phyloP scores from a whole-genome alignment of 2,113 vertebrate genomes.

The Ammospiza caudacuta region DNA sequence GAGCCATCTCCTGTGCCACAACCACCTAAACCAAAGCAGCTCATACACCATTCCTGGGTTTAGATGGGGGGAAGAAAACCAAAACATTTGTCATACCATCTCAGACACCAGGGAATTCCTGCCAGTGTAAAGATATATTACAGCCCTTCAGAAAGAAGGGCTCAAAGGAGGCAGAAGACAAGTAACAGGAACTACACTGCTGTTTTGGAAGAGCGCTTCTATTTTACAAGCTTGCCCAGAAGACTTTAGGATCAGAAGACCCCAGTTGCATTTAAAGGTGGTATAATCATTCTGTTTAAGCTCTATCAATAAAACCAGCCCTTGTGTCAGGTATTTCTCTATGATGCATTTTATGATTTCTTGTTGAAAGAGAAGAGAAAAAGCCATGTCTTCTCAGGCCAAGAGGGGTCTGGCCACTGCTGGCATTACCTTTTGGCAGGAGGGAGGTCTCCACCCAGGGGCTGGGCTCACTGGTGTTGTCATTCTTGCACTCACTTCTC shows the following conservation, averaged over 20 bases:
- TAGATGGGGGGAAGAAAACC: neutral
- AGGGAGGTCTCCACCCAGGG: conserved; percentile 12
- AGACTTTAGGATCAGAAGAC: neutral
- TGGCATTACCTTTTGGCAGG: neutral
- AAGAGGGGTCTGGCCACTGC: fast-evolving
- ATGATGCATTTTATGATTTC: fast-evolving
- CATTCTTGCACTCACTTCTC: conserved; percentile 6
- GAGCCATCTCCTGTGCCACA: neutral
- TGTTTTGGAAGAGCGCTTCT: neutral
- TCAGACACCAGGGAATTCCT: neutral
- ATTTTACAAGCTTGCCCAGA: neutral
- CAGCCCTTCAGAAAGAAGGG: neutral
- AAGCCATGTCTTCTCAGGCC: neutral
- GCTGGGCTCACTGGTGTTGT: neutral
- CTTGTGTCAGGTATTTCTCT: neutral
- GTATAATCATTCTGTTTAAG: neutral
- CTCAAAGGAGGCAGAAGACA: neutral
- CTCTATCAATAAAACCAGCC: neutral
- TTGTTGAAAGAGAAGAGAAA: neutral
- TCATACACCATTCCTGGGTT: neutral
- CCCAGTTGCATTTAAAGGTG: neutral
- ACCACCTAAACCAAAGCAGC: neutral
- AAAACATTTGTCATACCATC: neutral
- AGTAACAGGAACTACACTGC: neutral
- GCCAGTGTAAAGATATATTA: too few relatives aligned